Evolutionary conservation across 2,113 vertebrate genomes (phyloP).

Genomic region (Morone chrysops): DNA sequence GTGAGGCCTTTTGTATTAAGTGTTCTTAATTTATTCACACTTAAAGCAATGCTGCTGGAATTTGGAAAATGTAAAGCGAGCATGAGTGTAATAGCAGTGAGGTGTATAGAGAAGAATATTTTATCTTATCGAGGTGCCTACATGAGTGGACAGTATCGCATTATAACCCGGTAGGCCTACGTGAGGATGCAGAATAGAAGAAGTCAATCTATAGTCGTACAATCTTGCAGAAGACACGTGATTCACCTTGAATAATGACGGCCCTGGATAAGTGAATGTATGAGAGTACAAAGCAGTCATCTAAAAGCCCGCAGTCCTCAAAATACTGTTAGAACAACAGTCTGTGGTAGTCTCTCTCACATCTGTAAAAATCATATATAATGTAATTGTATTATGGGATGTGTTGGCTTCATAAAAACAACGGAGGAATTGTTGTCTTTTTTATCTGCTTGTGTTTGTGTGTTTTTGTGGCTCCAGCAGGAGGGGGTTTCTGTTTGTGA

Average conservation of each 20-base stretch:
- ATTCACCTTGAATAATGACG: not conserved
- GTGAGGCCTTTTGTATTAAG: not conserved
- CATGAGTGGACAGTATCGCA: too few species aligned
- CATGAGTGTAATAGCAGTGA: not conserved
- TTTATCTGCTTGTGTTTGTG: not conserved
- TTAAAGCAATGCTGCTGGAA: not conserved
- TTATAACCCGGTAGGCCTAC: not conserved
- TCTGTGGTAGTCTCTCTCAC: not conserved
- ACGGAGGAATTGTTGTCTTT: not conserved
- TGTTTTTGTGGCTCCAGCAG: not conserved
- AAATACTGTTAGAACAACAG: not conserved
- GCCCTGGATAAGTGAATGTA: rapidly evolving
- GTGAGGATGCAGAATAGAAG: not conserved
- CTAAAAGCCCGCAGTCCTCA: not conserved
- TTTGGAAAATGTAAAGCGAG: not conserved
- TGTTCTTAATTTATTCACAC: not conserved
- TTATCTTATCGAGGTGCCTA: not conserved
- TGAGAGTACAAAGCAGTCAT: rapidly evolving
- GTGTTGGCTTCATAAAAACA: not conserved
- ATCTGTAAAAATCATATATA: not conserved
- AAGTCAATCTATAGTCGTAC: not conserved
- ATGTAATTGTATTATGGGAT: not conserved
- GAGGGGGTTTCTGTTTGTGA: not conserved
- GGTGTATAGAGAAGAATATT: not conserved
- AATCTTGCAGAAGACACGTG: not conserved